Percentiles rank a stretch among this genome's conserved stretches.
phyloP scores from a whole-genome alignment of 2,797 vertebrate genomes.

The Gobionotothen gibberifrons region DNA sequence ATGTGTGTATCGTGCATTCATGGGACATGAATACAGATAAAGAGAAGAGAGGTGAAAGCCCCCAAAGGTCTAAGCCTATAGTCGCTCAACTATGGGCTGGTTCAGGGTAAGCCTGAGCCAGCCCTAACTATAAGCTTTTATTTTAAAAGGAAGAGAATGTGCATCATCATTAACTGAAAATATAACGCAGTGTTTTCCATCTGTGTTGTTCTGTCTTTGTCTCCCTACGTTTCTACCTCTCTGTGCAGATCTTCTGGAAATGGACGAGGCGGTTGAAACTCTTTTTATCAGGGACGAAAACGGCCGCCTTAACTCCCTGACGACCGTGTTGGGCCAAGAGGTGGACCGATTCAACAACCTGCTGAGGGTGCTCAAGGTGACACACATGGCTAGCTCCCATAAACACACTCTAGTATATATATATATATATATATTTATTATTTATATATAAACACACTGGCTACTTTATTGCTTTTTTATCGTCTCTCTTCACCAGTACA shows the following conservation, averaged over 20 bases:
- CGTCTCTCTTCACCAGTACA: too few relatives aligned
- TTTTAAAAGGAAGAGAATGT: background rate
- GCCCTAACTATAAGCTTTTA: too few relatives aligned
- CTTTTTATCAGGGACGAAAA: conserved; percentile 83
- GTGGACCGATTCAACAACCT: conserved; percentile 88
- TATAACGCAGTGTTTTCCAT: background rate
- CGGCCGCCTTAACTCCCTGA: conserved; percentile 87
- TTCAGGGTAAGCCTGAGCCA: too few relatives aligned
- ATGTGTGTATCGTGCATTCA: background rate
- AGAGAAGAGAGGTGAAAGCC: too few relatives aligned
- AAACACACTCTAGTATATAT: background rate
- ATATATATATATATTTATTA: too few relatives aligned
- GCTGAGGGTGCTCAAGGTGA: conserved; percentile 82
- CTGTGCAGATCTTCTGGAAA: conserved; percentile 82
- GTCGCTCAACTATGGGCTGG: too few relatives aligned
- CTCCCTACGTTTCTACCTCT: background rate
- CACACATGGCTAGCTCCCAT: background rate
- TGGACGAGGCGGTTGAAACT: conserved; percentile 81
- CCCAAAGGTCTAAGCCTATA: too few relatives aligned
- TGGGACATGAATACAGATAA: too few relatives aligned
- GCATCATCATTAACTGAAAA: background rate
- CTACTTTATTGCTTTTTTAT: too few relatives aligned
- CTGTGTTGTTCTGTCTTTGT: background rate
- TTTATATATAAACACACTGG: too few relatives aligned
- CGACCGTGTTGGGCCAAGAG: conserved; percentile 89